phyloP scores from a whole-genome alignment of 1,140 invertebrate species.

The Eubasilissa regina region DNA sequence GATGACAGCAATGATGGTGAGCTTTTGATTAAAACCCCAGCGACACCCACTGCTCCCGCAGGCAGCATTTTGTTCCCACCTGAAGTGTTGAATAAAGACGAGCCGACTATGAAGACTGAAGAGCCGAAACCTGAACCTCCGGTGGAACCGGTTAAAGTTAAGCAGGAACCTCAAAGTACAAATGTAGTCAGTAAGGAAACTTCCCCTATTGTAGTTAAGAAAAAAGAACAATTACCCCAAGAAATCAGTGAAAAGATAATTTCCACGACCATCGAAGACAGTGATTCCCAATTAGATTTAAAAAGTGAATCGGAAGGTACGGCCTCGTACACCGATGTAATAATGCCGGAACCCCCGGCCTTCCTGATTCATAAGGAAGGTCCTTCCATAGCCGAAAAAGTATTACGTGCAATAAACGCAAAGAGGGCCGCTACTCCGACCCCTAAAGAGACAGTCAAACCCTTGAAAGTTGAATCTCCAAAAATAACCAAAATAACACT shows the following conservation, averaged over 20 bases:
- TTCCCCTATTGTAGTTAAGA: conserved; percentile 25
- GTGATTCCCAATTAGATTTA: conserved; percentile 62
- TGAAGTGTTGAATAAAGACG: conserved; percentile 55
- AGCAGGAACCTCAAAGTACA: conserved; percentile 27
- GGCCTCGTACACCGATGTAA: conserved; percentile 66
- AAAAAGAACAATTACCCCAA: conserved; percentile 30
- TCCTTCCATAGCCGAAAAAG: conserved; percentile 75
- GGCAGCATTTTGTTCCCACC: conserved; percentile 45
- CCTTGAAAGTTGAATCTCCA: conserved; percentile 60
- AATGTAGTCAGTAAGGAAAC: conserved; percentile 29
- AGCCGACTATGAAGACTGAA: conserved; percentile 43
- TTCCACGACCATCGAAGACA: conserved; percentile 31
- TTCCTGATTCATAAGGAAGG: conserved; percentile 70
- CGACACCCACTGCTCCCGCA: conserved; percentile 51
- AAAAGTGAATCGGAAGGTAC: conserved; percentile 74
- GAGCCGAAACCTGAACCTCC: neutral
- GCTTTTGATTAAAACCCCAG: conserved; percentile 61
- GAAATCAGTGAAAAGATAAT: conserved; percentile 25
- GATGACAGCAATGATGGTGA: conserved; percentile 67
- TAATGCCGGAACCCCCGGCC: conserved; percentile 68
- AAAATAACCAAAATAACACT: conserved; percentile 30
- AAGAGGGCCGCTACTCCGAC: conserved; percentile 68
- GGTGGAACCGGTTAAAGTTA: neutral
- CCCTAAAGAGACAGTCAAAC: conserved; percentile 63
- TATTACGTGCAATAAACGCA: conserved; percentile 73